Evolutionary conservation across 1,140 invertebrate species (phyloP).

Genomic region (Carposina sasakii): DNA sequence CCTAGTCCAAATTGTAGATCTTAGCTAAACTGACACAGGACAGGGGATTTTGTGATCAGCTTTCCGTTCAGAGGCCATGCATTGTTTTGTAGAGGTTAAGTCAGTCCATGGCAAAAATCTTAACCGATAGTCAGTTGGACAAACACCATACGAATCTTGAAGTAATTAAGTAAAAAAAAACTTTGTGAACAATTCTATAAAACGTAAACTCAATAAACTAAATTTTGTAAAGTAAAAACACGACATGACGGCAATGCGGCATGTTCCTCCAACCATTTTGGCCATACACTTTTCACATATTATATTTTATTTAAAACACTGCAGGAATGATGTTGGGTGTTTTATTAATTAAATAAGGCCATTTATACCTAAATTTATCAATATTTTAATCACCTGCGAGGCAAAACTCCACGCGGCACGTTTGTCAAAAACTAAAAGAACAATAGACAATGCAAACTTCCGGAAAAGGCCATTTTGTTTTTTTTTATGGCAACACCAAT

Average conservation of each 20-base stretch:
- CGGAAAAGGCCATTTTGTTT: conserved; percentile 41
- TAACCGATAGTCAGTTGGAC: too few species aligned
- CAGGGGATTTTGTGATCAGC: too few species aligned
- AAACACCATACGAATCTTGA: too few species aligned
- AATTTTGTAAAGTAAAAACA: conserved; percentile 15
- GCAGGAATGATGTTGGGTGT: conserved; percentile 22
- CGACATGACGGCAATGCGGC: conserved; percentile 21
- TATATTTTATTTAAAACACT: conserved; percentile 31
- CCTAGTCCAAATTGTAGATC: too few species aligned
- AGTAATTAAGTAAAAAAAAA: too few species aligned
- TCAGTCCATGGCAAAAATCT: too few species aligned
- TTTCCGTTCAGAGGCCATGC: too few species aligned
- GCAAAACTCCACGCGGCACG: conserved; percentile 72
- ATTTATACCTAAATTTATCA: conserved; percentile 37
- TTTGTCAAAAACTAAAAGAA: conserved; percentile 70
- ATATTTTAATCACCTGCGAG: conserved; percentile 64
- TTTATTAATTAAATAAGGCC: conserved; percentile 27
- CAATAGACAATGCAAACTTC: conserved; percentile 57
- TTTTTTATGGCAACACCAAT: conserved; percentile 41
- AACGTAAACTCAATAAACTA: background rate
- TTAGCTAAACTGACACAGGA: too few species aligned
- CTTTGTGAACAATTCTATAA: too few species aligned
- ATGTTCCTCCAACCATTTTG: conserved; percentile 25
- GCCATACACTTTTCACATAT: conserved; percentile 30
- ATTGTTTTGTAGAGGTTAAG: conserved; percentile 18